A percentile compares a stretch with the other conserved stretches of the same genome.
These are phyloP conservation scores for Oreochromis tanganicae DNA, from an alignment of 2,113 vertebrate genomes.

Conservation along the genomic window DNA sequence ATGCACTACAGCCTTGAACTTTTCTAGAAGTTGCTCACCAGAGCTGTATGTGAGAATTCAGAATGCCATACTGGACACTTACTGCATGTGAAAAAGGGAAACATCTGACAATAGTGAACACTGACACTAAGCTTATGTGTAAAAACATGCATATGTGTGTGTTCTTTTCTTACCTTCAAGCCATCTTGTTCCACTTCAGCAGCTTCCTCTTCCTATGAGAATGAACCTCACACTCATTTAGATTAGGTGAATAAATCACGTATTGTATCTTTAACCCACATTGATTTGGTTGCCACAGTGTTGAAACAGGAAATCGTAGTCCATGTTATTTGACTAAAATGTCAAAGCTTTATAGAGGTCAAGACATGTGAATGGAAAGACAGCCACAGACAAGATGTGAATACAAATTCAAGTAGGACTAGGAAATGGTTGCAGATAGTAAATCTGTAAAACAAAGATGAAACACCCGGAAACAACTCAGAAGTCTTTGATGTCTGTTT, in stretches of 20 bases:
- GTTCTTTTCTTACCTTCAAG: background rate
- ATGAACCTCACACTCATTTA: background rate
- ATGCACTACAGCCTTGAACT: background rate
- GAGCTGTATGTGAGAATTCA: background rate
- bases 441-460: slow-evolving; percentile 10
- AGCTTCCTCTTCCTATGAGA: background rate
- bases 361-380: slow-evolving; percentile 2
- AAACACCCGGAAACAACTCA: background rate
- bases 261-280: slow-evolving; percentile 33
- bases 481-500: slow-evolving; percentile 7
- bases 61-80: background rate
- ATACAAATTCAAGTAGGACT: slow-evolving; percentile 12
- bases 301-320: slow-evolving; percentile 32
- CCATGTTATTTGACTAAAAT: slow-evolving; percentile 54
- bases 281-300: slow-evolving; percentile 31
- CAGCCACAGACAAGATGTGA: background rate
- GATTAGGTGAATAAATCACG: slow-evolving; percentile 6
- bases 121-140: background rate
- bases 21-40: background rate
- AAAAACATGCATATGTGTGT: background rate
- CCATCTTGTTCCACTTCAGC: background rate
- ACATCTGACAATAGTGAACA: background rate
- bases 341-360: slow-evolving; percentile 55
- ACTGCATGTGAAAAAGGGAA: background rate
- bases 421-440: background rate